These are phyloP conservation scores for Oncorhynchus tshawytscha DNA, from an alignment of 2,113 vertebrate species.

Conservation along the genomic window DNA sequence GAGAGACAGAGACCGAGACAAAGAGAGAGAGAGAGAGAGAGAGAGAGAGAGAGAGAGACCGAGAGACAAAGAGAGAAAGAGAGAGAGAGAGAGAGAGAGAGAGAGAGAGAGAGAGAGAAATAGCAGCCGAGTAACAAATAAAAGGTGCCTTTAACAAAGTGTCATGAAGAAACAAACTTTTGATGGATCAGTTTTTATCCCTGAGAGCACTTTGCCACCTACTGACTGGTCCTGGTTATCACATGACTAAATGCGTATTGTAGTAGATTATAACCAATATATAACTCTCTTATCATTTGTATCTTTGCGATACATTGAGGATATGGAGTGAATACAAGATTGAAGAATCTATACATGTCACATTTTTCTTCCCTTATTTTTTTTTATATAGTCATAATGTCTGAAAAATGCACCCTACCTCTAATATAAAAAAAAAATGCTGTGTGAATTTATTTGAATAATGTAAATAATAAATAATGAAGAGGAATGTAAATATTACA, in stretches of 20 bases:
- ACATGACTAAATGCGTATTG: slow-evolving; percentile 33
- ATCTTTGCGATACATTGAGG: not conserved
- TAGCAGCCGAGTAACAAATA: not conserved
- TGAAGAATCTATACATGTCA: not conserved
- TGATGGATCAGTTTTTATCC: slow-evolving; percentile 42
- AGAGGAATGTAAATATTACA: slow-evolving; percentile 50
- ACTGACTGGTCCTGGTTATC: slow-evolving; percentile 63
- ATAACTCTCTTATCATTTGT: too few relatives aligned
- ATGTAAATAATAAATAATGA: slow-evolving; percentile 21
- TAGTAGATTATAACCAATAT: not conserved
- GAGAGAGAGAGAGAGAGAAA: not conserved
- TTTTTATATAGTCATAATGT: too few relatives aligned
- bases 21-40: too few relatives aligned
- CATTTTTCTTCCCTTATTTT: not conserved
- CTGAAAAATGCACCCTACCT: not conserved
- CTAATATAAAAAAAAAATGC: not conserved
- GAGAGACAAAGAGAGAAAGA: too few relatives aligned
- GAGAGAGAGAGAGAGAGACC: too few relatives aligned
- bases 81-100: too few relatives aligned
- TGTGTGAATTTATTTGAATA: not conserved
- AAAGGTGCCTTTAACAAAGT: slow-evolving; percentile 5
- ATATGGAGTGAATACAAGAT: not conserved
- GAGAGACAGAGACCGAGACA: too few relatives aligned
- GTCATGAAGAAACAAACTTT: slow-evolving; percentile 11
- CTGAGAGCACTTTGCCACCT: slow-evolving; percentile 73